These are phyloP conservation scores for Cyrtonyx montezumae DNA, from an alignment of 2,113 vertebrate genomes.

Conservation along the genomic window DNA sequence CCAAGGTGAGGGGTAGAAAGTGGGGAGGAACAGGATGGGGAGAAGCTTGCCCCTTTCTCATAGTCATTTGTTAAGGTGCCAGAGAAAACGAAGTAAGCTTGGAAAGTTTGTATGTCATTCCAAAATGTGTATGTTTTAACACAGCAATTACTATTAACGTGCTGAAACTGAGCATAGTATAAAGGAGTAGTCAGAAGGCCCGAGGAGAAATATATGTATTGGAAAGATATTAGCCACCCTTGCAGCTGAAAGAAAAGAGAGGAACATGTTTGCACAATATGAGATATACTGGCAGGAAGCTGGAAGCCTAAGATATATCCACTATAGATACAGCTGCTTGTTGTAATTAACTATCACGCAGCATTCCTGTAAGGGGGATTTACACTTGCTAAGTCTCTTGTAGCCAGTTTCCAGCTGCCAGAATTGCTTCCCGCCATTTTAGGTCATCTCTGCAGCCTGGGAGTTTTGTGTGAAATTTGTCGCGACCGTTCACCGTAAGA, in stretches of 20 bases:
- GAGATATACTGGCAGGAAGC: neutral
- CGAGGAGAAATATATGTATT: neutral
- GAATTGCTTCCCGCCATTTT: neutral
- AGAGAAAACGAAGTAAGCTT: neutral
- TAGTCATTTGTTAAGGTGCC: neutral
- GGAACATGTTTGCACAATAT: neutral
- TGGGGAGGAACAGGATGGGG: neutral
- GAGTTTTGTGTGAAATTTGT: neutral
- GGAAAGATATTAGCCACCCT: neutral
- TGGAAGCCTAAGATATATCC: neutral
- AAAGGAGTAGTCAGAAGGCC: neutral
- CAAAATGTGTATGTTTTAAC: neutral
- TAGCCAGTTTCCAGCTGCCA: neutral
- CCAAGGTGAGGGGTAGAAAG: neutral
- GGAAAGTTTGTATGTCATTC: neutral
- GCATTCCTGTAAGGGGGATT: neutral
- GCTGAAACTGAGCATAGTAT: neutral
- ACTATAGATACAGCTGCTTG: neutral
- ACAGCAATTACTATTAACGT: neutral
- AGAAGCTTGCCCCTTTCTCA: neutral
- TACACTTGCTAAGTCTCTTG: neutral
- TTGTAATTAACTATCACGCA: neutral
- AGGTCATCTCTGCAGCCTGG: neutral
- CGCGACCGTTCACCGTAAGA: neutral
- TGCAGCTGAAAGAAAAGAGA: constrained; percentile 4